phyloP scores from a whole-genome alignment of 2,113 vertebrate genomes.

The Hepsetus odoe region DNA sequence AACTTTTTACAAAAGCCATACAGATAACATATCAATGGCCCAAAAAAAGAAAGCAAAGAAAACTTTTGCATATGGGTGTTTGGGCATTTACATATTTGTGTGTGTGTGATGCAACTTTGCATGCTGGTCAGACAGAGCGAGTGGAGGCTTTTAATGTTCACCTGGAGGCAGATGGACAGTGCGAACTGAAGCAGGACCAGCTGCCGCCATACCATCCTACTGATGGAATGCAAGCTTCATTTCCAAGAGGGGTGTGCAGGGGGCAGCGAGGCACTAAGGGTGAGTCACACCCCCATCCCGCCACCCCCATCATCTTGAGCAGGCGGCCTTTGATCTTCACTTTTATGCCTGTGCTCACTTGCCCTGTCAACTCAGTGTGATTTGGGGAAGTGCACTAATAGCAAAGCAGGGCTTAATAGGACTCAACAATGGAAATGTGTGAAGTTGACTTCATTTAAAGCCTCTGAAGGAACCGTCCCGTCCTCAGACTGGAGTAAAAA shows the following conservation, averaged over 20 bases:
- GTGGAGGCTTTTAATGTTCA: constrained; percentile 34
- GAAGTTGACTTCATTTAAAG: too few species aligned
- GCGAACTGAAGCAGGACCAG: constrained; percentile 38
- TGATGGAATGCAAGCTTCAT: constrained; percentile 65
- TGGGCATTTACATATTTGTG: constrained; percentile 2
- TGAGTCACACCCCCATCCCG: constrained; percentile 21
- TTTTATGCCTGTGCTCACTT: constrained; percentile 43
- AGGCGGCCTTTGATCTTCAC: constrained; percentile 43
- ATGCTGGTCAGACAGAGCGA: constrained; percentile 35
- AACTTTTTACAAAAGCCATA: too few species aligned
- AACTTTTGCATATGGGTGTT: not conserved
- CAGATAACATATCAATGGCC: not conserved
- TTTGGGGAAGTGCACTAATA: not conserved
- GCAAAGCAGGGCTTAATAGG: not conserved
- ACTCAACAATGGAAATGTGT: not conserved
- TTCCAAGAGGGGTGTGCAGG: constrained; percentile 10
- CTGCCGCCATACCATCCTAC: constrained; percentile 49
- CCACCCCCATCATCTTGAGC: constrained; percentile 30
- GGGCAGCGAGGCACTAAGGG: constrained; percentile 1
- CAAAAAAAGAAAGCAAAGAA: not conserved
- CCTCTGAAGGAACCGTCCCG: too few species aligned
- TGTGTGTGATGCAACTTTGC: constrained; percentile 35
- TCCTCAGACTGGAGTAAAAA: too few species aligned
- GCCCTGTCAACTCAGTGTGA: constrained; percentile 14
- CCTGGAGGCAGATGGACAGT: constrained; percentile 44